Conservation (phyloP, 2,888 invertebrate genomes). For the Oscheius onirici region DNA sequence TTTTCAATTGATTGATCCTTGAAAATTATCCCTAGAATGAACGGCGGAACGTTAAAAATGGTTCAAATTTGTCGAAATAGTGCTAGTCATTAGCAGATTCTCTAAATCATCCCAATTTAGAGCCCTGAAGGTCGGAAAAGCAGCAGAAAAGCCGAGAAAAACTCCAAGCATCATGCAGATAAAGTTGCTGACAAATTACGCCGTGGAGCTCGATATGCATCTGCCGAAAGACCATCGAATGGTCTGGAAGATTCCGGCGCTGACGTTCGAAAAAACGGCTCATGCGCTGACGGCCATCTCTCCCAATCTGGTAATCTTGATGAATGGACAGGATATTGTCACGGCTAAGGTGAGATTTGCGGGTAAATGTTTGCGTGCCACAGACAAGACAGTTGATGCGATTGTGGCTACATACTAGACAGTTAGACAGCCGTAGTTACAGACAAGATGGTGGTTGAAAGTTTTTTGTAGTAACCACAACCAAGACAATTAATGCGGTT, state of each 20-base stretch:
- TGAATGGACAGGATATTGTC: slow-evolving; percentile 45
- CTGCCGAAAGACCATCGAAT: slow-evolving; percentile 49
- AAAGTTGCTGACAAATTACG: slow-evolving; percentile 23
- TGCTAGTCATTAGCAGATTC: neutral
- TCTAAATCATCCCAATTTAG: neutral
- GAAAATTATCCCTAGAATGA: too few relatives aligned
- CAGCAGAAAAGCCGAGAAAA: neutral
- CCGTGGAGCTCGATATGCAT: slow-evolving; percentile 45
- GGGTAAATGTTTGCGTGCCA: too few relatives aligned
- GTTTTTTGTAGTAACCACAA: too few relatives aligned
- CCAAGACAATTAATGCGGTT: too few relatives aligned
- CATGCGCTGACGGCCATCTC: slow-evolving; percentile 33
- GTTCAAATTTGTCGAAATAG: too few relatives aligned
- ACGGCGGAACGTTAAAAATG: too few relatives aligned
- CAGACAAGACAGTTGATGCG: too few relatives aligned
- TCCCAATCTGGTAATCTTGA: slow-evolving; percentile 32
- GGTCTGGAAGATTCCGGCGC: slow-evolving; percentile 38
- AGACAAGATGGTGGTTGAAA: too few relatives aligned
- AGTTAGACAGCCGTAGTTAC: too few relatives aligned
- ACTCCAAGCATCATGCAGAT: slow-evolving; percentile 28
- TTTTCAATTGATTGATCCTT: too few relatives aligned
- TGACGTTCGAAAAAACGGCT: slow-evolving; percentile 35
- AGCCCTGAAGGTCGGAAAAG: neutral
- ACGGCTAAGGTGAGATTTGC: slow-evolving; percentile 38
- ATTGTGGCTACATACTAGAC: too few relatives aligned